Conservation (phyloP, 2,113 vertebrate species). For the Nematolebias whitei region DNA sequence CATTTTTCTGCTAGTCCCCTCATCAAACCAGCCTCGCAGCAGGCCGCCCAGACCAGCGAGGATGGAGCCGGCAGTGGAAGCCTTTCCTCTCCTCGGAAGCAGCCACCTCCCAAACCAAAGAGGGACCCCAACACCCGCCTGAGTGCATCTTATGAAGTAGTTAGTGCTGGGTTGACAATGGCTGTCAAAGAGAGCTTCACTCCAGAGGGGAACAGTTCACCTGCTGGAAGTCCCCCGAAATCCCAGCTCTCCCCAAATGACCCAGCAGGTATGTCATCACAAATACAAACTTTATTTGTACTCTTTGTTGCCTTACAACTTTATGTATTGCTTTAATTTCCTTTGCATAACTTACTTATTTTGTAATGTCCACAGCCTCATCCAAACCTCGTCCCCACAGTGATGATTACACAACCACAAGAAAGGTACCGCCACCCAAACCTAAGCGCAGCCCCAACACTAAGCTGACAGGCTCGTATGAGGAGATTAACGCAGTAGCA, state of each 20-base stretch:
- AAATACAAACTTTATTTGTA: conserved; percentile 30
- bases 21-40: conserved; percentile 85
- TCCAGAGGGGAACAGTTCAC: conserved; percentile 83
- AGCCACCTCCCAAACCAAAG: conserved; percentile 97
- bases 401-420: conserved; percentile 95
- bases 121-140: conserved; percentile 94
- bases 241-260: conserved; percentile 78
- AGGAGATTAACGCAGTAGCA: conserved; percentile 87
- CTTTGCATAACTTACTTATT: conserved; percentile 10
- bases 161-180: conserved; percentile 89
- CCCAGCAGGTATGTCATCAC: conserved; percentile 69
- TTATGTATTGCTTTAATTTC: conserved; percentile 11
- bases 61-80: conserved; percentile 69
- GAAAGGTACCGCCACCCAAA: conserved; percentile 96
- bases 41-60: conserved; percentile 83
- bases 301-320: not conserved
- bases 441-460: conserved; percentile 95
- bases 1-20: conserved; percentile 80
- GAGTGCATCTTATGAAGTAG: conserved; percentile 95
- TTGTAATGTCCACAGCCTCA: conserved; percentile 73
- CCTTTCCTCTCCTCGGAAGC: conserved; percentile 92
- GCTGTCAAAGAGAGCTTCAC: conserved; percentile 85
- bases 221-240: conserved; percentile 77
- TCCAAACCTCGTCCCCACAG: conserved; percentile 93
- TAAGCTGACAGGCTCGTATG: conserved; percentile 92